Evolutionary conservation across 2,888 invertebrate species (phyloP).

Genomic region (Mythimna vitellina): DNA sequence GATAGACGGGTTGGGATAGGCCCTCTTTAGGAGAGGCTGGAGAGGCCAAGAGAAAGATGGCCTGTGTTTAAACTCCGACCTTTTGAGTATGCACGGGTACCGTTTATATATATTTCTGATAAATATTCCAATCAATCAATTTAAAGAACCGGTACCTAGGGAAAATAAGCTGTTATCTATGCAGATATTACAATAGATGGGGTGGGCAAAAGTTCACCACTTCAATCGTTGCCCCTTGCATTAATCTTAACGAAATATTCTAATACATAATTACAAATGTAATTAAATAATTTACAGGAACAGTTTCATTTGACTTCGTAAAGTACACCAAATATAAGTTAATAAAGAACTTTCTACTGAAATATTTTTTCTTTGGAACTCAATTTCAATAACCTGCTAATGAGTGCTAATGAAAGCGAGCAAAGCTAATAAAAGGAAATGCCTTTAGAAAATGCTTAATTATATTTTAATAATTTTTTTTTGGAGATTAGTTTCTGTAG

Average conservation of each 20-base stretch:
- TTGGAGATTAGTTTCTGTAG: not conserved
- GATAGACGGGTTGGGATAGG: no score
- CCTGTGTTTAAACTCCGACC: not conserved
- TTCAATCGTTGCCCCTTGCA: conserved; percentile 6
- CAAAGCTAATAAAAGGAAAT: conserved; percentile 58
- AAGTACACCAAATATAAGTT: conserved; percentile 6
- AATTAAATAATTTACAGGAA: not conserved
- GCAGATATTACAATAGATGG: not conserved
- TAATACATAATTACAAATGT: no score
- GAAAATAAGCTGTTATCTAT: not conserved
- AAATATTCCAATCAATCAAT: conserved; percentile 10
- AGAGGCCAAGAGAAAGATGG: not conserved
- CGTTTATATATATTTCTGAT: not conserved
- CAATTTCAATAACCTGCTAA: conserved; percentile 58
- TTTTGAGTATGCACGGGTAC: not conserved
- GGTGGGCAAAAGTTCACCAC: not conserved
- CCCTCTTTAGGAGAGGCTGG: no score
- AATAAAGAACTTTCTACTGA: conserved; percentile 17
- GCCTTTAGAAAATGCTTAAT: conserved; percentile 32
- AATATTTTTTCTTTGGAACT: conserved; percentile 35
- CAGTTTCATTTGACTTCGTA: not conserved
- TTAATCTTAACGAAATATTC: not conserved
- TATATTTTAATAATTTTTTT: conserved; percentile 19
- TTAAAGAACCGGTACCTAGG: not conserved
- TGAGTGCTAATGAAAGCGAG: conserved; percentile 55